A percentile compares a stretch with the other conserved stretches of the same genome.
These are phyloP conservation scores for Brachystomella parvula DNA, from an alignment of 1,140 invertebrate genomes.

Conservation along the genomic window DNA sequence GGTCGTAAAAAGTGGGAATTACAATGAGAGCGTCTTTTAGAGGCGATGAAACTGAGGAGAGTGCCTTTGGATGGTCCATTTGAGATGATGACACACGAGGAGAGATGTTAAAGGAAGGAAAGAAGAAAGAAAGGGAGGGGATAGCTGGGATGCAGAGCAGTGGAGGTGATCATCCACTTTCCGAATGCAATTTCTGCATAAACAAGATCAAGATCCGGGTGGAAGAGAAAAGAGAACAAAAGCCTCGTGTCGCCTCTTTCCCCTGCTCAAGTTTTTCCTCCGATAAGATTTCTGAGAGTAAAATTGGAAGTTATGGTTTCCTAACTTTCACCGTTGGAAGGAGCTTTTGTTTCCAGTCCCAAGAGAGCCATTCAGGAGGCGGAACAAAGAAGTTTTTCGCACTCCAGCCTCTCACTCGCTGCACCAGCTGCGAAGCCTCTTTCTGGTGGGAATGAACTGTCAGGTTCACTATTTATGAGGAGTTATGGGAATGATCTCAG, in stretches of 20 bases:
- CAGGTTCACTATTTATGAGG: not conserved
- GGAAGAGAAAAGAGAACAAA: not conserved
- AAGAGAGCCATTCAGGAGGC: not conserved
- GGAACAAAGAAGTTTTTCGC: not conserved
- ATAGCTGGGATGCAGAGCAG: too few relatives aligned
- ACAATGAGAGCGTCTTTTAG: conserved; percentile 11
- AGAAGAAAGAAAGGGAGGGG: too few relatives aligned
- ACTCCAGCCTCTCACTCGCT: not conserved
- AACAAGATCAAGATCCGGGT: conserved; percentile 1
- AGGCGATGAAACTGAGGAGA: not conserved
- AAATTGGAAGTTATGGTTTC: not conserved
- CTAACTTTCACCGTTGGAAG: not conserved
- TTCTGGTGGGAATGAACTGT: conserved; percentile 4
- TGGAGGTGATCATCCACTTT: not conserved
- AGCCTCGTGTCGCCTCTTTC: not conserved
- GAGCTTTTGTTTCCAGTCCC: not conserved
- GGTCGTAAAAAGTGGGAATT: conserved; percentile 2
- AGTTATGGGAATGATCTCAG: conserved; percentile 8
- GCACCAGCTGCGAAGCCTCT: not conserved
- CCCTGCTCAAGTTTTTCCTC: not conserved
- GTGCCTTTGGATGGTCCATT: conserved; percentile 7
- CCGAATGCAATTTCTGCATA: conserved; percentile 6
- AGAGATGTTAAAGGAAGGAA: too few relatives aligned
- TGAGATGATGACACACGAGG: not conserved
- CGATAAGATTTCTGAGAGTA: conserved; percentile 2